Evolutionary conservation across 2,113 vertebrate genomes (phyloP).

Genomic region (Pteronura brasiliensis): DNA sequence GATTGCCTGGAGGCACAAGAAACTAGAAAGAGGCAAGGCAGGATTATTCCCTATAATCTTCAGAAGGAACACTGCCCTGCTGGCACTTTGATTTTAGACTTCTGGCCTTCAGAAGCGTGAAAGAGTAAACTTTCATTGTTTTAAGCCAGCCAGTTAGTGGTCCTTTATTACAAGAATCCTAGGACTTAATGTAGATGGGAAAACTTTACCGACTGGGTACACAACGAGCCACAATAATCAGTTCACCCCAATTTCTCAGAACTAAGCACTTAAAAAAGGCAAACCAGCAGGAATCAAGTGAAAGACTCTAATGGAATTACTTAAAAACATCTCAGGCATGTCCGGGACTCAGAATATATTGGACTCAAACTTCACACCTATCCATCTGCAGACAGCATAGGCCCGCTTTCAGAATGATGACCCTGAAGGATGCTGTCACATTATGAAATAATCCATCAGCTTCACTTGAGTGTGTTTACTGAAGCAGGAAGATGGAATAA

Average conservation of each 20-base stretch:
- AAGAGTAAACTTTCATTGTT: not conserved
- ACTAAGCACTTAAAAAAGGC: not conserved
- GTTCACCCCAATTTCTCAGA: not conserved
- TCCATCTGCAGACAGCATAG: not conserved
- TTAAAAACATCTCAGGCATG: not conserved
- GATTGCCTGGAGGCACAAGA: not conserved
- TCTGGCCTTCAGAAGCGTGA: not conserved
- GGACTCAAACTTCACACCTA: not conserved
- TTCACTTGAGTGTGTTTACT: not conserved
- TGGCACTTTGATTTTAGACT: not conserved
- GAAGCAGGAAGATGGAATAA: slow-evolving; percentile 14
- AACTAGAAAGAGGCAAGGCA: not conserved
- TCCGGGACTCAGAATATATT: not conserved
- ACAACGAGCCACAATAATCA: not conserved
- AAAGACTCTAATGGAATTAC: not conserved
- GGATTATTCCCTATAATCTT: fast-evolving
- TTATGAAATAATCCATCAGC: slow-evolving; percentile 4
- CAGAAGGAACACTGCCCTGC: not conserved
- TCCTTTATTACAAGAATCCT: not conserved
- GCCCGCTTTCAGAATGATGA: not conserved
- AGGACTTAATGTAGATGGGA: not conserved
- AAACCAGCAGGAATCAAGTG: not conserved
- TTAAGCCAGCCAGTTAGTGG: not conserved
- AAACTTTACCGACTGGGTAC: not conserved
- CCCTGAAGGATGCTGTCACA: not conserved